Evolutionary conservation across 2,797 vertebrate genomes (phyloP), one percentile per base, ranked within the genome.

Genomic region (Helarctos malayanus): DNA sequence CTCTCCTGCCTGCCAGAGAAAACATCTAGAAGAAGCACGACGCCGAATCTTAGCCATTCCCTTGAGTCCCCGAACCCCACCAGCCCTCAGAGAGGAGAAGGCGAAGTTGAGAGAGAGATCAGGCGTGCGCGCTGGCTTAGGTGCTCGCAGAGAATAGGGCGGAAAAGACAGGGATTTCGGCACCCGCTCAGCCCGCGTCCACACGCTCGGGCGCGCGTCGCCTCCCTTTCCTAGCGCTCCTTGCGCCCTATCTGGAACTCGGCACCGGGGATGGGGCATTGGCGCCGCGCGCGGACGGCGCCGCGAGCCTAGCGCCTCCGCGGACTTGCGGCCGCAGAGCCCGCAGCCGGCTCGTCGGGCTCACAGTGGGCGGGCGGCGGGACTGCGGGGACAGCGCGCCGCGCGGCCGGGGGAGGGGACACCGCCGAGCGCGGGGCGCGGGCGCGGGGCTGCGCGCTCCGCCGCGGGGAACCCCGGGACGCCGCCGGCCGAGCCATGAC

Each of bases 401-500:
- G 69, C 45, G 71, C 38, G 78, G 49, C 69, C 0, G 10, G 52
- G 47, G 92, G 15, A 11, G 61, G 25, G 91, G 52, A 68, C 69
- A 11, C 41, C 10, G 59, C 52, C 8, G 7, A 29, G 57, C 27
- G 29, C 41, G 23, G 82, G 91, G 59, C 54, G 41, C 29, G 57
- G 61, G 85, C 32, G 54, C 80, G 1, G 71, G 93, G 75, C 57
- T 56, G 92, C 63, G 73, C 57, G 87, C 89, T 91, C 25, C 63
- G 80, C 56, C 11, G 75, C 78, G 21, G 82, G 84, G 65, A 63
- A 61, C 32, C 57, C 57, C 23, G 27, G 35, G 79, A 69, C 91
- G 32, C 92, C 10, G 5, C 27, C 12, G 27, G 91, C 94, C 89
- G 54, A 97, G 98, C 93, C 98, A 99, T 99, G 98, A 99, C 99